Base-by-base conservation (phyloP, 2,888 invertebrate species). In the Aleiodes leptofemur region DNA sequence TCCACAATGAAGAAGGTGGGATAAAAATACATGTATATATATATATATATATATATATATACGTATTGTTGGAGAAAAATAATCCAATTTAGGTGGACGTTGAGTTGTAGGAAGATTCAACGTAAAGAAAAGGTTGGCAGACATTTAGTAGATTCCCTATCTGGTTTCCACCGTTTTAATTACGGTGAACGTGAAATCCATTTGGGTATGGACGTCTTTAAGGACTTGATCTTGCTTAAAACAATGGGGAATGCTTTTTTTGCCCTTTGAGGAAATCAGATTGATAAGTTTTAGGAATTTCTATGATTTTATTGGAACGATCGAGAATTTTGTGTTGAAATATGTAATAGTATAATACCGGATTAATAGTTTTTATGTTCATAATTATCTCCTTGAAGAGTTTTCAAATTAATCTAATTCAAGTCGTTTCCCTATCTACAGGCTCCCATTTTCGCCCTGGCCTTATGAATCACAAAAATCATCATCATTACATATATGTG, bases 151-250 rank as follows among this genome's bases (percentile, higher is more conserved):
- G 23, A 64, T 50, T 51, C 59, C 31, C 70, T 23, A 80, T 81
- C 80, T 83, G 82, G 83, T 86, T 86, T 84, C 85, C 83, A 83
- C 82, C 81, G 83, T 85, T 86, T 86, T 86, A 86, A 86, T 87
- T 86, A 87, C 82, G 79, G 77, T 77, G 77, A 80, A 78, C 74
- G 66, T 73, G 59, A 48, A 64, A 69, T 51, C 72, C 64, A 75
- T 73, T 72, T 61, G 71, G 68, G 75, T n/a, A 34, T 11, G 23
- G 1, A 9, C 9, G 23, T 11, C n/a, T 56, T 56, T 8, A 23
- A 11, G 56, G 56, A 5, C 29, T 56, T 56, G 56, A 56, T 14
- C 23, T 23, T 3, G 29, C 16, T 23, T 23, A 43, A 43, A 43
- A 43, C 43, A 11, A 31, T 57, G 29, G 23, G 8, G 59, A 59